These are phyloP conservation scores for Atta texana DNA, from an alignment of 1,140 invertebrate species.

Conservation along the genomic window DNA sequence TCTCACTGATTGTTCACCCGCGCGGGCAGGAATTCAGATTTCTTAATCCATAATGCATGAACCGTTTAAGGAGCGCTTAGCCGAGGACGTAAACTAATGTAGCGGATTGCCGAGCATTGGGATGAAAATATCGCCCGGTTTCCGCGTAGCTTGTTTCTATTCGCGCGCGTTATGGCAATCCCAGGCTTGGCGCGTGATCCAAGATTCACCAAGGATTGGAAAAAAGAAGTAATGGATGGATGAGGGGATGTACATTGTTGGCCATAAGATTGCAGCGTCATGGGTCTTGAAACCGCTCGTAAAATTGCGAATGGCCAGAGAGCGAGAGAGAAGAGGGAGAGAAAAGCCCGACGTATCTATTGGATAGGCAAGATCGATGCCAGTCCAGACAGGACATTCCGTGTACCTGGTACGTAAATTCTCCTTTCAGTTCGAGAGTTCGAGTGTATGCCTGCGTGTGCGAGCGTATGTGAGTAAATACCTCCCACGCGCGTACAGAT, in stretches of 20 bases:
- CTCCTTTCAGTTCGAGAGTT: constrained; percentile 18
- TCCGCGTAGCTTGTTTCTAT: background rate
- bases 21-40: constrained; percentile 73
- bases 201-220: constrained; percentile 18
- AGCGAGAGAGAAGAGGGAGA: background rate
- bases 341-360: constrained; percentile 66
- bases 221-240: background rate
- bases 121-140: constrained; percentile 72
- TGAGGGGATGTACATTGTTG: constrained; percentile 66
- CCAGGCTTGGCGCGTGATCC: background rate
- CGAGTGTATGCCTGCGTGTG: background rate
- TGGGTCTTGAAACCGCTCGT: constrained; percentile 72
- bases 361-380: constrained; percentile 71
- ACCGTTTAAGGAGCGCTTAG: constrained; percentile 77
- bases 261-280: constrained; percentile 72
- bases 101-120: constrained; percentile 72
- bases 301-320: constrained; percentile 67
- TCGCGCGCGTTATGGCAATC: background rate
- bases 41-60: constrained; percentile 79
- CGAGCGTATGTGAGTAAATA: constrained; percentile 48
- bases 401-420: constrained; percentile 62
- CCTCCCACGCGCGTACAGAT: constrained; percentile 73
- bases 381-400: constrained; percentile 48
- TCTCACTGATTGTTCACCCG: constrained; percentile 59
- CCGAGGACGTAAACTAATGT: constrained; percentile 76